Conservation (phyloP, 37 sponge, comb jelly and placozoan genomes). For the Agelas oroides region DNA sequence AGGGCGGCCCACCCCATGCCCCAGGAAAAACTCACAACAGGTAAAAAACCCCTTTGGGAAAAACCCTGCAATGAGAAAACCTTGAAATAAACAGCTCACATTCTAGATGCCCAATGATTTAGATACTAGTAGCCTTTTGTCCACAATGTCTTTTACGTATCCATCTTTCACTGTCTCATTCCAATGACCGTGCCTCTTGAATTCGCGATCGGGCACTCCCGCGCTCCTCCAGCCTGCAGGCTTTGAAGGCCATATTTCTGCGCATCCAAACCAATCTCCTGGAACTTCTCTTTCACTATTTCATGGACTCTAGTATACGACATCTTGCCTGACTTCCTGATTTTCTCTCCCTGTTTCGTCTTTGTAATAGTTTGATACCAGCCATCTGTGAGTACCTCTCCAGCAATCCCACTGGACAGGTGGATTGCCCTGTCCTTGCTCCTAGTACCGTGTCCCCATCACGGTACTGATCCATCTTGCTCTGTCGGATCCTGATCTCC, state of each 20-base stretch:
- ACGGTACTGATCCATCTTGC: constrained; percentile 40
- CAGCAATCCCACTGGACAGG: constrained; percentile 38
- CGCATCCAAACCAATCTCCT: not conserved
- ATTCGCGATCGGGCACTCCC: constrained; percentile 24
- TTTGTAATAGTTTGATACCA: no score
- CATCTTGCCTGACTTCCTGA: not conserved
- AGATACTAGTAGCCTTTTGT: no score
- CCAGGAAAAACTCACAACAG: no score
- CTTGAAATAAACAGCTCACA: no score
- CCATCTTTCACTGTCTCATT: no score
- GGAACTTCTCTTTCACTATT: not conserved
- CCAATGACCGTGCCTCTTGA: no score
- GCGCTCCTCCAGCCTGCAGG: constrained; percentile 25
- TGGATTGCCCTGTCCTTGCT: constrained; percentile 32
- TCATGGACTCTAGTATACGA: constrained; percentile 17
- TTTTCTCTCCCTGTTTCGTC: constrained; percentile 8
- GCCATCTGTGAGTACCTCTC: no score
- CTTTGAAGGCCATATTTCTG: constrained; percentile 18
- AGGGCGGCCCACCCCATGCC: no score
- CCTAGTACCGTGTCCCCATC: constrained; percentile 5
- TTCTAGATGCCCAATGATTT: no score
- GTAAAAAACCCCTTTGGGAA: no score
- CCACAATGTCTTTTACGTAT: no score
- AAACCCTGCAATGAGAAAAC: no score
- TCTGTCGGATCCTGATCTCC: not conserved